Evolutionary conservation across 2,797 vertebrate genomes (phyloP).

Genomic region (Phataginus tetradactyla): DNA sequence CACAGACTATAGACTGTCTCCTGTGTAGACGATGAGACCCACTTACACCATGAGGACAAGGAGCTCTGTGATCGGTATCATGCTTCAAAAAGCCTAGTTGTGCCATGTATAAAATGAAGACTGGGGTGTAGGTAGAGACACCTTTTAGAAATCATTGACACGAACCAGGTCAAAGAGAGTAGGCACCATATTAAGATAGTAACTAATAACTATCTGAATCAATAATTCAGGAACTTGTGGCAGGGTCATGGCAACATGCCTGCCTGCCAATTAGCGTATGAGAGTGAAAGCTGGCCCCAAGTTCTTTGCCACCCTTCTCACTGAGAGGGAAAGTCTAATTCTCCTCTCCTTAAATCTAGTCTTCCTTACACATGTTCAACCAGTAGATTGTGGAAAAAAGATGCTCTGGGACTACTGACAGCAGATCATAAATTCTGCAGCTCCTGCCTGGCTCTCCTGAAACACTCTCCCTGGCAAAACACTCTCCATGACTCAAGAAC

Average conservation of each 20-base stretch:
- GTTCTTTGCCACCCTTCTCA: background rate
- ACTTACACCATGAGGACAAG: background rate
- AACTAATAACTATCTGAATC: background rate
- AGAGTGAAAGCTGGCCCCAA: background rate
- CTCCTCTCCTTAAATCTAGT: background rate
- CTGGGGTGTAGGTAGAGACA: background rate
- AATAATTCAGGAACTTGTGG: background rate
- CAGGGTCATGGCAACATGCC: background rate
- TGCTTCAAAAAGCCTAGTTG: background rate
- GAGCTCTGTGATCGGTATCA: background rate
- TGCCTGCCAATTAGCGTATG: background rate
- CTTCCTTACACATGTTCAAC: background rate
- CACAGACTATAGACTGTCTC: background rate
- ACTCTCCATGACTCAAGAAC: background rate
- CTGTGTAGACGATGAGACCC: background rate
- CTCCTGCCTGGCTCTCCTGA: background rate
- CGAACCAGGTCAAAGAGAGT: background rate
- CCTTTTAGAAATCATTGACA: background rate
- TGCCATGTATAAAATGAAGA: background rate
- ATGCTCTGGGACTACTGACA: background rate
- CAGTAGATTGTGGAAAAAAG: background rate
- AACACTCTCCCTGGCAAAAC: background rate
- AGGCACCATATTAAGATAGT: background rate
- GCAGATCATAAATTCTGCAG: background rate
- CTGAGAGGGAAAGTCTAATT: background rate